Percentiles rank a stretch among this genome's conserved stretches.
Conservation (phyloP, 1,140 invertebrate species). For the Homarus americanus region DNA sequence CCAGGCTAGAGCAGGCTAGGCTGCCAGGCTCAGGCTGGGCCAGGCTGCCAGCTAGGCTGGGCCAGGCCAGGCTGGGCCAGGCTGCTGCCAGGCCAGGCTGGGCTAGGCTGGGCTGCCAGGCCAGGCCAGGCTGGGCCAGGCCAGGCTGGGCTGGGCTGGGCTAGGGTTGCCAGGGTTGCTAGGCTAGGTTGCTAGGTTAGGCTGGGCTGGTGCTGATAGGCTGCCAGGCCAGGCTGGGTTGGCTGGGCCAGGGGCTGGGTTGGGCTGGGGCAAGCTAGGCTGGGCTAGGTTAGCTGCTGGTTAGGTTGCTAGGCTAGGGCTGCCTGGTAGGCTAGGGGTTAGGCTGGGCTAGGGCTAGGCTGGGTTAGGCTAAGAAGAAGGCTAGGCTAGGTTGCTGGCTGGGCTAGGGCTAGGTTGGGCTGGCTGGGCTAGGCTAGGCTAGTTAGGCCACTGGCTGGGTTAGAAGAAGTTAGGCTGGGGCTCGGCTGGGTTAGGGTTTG, state of each 20-base stretch:
- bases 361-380: conserved; percentile 64
- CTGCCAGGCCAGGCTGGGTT: conserved; percentile 66
- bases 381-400: conserved; percentile 71
- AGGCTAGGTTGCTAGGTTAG: conserved; percentile 62
- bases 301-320: too few relatives aligned
- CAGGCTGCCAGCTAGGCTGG: conserved; percentile 72
- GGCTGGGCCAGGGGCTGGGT: too few relatives aligned
- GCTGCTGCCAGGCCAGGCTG: conserved; percentile 63
- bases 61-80: conserved; percentile 73
- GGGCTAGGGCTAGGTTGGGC: conserved; percentile 62
- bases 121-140: conserved; percentile 67
- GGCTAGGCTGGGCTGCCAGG: conserved; percentile 66
- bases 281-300: conserved; percentile 65
- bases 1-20: conserved; percentile 62
- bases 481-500: conserved; percentile 73
- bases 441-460: conserved; percentile 71
- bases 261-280: conserved; percentile 70
- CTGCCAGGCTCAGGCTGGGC: conserved; percentile 69
- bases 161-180: conserved; percentile 25
- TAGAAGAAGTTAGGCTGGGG: conserved; percentile 67
- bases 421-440: conserved; percentile 71
- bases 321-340: conserved; percentile 64
- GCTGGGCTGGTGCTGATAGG: conserved; percentile 46
- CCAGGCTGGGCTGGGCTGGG: conserved; percentile 71
- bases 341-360: conserved; percentile 30